A percentile compares a stretch with the other conserved stretches of the same genome.
These are phyloP conservation scores for Trichomalopsis sarcophagae DNA, from an alignment of 1,140 invertebrate species.

Conservation along the genomic window DNA sequence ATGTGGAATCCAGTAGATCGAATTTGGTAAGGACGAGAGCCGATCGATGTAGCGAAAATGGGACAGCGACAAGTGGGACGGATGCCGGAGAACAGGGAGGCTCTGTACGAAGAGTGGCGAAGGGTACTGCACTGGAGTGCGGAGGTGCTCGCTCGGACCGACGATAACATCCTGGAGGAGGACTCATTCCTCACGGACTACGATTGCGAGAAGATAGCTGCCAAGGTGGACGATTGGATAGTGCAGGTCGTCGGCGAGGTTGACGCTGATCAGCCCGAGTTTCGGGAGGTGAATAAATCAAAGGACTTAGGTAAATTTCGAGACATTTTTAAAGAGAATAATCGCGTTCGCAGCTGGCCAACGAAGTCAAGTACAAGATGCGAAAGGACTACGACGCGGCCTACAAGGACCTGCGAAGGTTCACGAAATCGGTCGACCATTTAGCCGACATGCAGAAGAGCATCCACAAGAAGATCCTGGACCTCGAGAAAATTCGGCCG, in stretches of 20 bases:
- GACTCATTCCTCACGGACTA: constrained; percentile 61
- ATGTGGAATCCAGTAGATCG: too few species aligned
- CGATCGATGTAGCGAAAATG: constrained; percentile 47
- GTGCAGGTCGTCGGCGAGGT: background rate
- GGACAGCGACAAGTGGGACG: constrained; percentile 61
- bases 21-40: background rate
- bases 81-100: constrained; percentile 57
- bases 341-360: background rate
- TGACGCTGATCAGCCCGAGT: background rate
- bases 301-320: too few species aligned
- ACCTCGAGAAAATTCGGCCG: constrained; percentile 49
- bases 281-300: background rate
- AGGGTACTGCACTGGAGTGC: constrained; percentile 61
- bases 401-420: constrained; percentile 53
- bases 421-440: constrained; percentile 55
- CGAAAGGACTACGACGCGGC: constrained; percentile 53
- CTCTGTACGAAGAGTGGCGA: constrained; percentile 57
- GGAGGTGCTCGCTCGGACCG: constrained; percentile 58
- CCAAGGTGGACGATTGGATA: constrained; percentile 60
- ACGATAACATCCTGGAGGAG: constrained; percentile 60
- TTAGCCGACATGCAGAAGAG: constrained; percentile 53
- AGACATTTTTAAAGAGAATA: too few species aligned
- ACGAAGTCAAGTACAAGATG: constrained; percentile 51
- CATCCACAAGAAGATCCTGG: constrained; percentile 57
- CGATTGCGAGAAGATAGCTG: constrained; percentile 50